phyloP scores from a whole-genome alignment of 2,113 vertebrate species.

The Turnix velox region DNA sequence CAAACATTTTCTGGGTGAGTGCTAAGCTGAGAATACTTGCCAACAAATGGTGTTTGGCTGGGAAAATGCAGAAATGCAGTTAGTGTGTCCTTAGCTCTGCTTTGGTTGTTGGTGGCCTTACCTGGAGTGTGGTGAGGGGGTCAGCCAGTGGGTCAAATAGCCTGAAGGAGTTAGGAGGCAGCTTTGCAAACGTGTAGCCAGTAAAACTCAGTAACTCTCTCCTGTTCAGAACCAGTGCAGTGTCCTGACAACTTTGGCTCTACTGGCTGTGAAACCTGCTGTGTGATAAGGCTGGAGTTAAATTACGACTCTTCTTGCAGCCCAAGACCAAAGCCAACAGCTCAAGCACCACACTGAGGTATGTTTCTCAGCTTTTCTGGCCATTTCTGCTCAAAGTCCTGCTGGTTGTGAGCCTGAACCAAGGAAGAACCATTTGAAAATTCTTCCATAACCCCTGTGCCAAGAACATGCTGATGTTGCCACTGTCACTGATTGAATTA shows the following conservation, averaged over 20 bases:
- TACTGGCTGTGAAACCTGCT: not conserved
- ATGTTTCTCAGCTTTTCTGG: not conserved
- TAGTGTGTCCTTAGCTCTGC: not conserved
- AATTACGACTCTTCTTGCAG: not conserved
- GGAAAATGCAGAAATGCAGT: not conserved
- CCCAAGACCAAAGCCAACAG: not conserved
- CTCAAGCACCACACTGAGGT: not conserved
- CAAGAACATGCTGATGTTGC: not conserved
- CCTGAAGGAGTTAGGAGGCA: not conserved
- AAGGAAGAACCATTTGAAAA: no score
- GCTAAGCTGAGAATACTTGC: not conserved
- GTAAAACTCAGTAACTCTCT: not conserved
- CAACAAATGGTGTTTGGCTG: not conserved
- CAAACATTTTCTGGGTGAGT: not conserved
- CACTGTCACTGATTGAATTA: not conserved
- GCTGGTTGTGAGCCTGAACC: fast-evolving
- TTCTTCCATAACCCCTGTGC: not conserved
- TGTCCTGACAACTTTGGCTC: not conserved
- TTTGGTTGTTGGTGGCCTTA: not conserved
- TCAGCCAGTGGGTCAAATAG: not conserved
- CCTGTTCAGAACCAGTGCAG: fast-evolving
- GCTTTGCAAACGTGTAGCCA: not conserved
- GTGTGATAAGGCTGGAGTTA: not conserved
- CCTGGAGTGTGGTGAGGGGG: not conserved
- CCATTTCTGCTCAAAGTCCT: not conserved